Evolutionary conservation across 2,888 invertebrate species (phyloP).

Genomic region (Neoitamus cyanurus): DNA sequence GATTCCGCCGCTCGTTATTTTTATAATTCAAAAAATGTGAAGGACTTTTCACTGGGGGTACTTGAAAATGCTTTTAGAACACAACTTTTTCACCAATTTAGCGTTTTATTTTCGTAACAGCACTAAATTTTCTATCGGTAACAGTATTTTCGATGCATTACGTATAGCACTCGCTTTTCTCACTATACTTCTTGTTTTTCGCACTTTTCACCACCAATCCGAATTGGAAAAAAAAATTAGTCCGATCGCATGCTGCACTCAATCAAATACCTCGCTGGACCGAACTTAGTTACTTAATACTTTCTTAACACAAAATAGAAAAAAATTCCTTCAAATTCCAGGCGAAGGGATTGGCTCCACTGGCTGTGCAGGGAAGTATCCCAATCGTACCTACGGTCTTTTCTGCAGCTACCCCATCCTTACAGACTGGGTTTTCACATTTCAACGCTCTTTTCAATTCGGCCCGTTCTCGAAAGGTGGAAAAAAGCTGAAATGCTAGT

Average conservation of each 20-base stretch:
- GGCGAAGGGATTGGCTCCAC: not conserved
- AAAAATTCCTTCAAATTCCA: not conserved
- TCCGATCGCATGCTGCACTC: not conserved
- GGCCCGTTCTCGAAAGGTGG: not conserved
- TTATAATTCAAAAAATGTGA: slow-evolving; percentile 37
- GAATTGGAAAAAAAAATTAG: not conserved
- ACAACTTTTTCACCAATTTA: slow-evolving; percentile 22
- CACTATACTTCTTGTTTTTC: not conserved
- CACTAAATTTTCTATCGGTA: not conserved
- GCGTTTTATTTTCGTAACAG: slow-evolving; percentile 26
- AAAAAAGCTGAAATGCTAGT: slow-evolving; percentile 12
- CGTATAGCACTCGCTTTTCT: not conserved
- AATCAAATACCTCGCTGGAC: not conserved
- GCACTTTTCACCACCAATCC: not conserved
- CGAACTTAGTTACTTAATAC: not conserved
- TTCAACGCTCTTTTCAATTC: slow-evolving; percentile 6
- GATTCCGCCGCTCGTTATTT: slow-evolving; percentile 17
- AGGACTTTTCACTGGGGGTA: slow-evolving; percentile 33
- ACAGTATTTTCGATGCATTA: slow-evolving; percentile 17
- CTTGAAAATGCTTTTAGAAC: slow-evolving; percentile 45
- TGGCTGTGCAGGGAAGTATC: not conserved
- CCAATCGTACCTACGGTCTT: not conserved
- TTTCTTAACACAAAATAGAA: not conserved
- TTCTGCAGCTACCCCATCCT: not conserved
- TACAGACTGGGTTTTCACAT: not conserved